These are phyloP conservation scores for Anguilla rostrata DNA, from an alignment of 2,113 vertebrate species.

Conservation along the genomic window DNA sequence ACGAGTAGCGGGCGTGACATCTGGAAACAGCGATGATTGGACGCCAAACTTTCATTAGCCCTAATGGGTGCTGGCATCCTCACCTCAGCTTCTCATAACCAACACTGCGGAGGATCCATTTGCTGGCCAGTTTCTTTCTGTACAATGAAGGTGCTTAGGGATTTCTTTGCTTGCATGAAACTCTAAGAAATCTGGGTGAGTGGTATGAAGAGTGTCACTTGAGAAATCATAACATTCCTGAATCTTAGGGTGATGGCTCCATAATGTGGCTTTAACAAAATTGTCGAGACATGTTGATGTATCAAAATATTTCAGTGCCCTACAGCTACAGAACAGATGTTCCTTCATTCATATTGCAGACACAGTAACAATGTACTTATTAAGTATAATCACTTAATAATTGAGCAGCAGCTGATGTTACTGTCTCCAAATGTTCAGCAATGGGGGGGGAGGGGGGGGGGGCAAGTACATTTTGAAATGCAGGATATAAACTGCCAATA, in stretches of 20 bases:
- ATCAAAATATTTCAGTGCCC: background rate
- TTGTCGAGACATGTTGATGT: background rate
- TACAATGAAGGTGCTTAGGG: background rate
- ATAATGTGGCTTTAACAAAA: background rate
- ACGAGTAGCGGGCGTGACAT: conserved; percentile 58
- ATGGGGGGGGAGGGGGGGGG: background rate
- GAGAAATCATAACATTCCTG: background rate
- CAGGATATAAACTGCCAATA: background rate
- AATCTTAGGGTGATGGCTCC: background rate
- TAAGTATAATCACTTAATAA: background rate
- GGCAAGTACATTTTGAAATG: background rate
- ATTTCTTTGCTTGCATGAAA: background rate
- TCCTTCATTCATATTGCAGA: background rate
- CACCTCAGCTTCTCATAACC: background rate
- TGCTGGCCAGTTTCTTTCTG: background rate
- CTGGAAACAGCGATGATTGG: conserved; percentile 66
- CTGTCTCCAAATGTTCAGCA: background rate
- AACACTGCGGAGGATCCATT: background rate
- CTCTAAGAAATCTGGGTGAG: background rate
- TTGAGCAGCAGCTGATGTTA: background rate
- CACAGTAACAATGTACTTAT: conserved; percentile 11
- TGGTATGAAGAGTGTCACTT: background rate
- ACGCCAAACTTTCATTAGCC: conserved; percentile 44
- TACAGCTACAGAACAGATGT: background rate
- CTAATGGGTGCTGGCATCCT: conserved; percentile 46